These are phyloP conservation scores for Neogobius melanostomus DNA, from an alignment of 2,113 vertebrate species.

Conservation along the genomic window DNA sequence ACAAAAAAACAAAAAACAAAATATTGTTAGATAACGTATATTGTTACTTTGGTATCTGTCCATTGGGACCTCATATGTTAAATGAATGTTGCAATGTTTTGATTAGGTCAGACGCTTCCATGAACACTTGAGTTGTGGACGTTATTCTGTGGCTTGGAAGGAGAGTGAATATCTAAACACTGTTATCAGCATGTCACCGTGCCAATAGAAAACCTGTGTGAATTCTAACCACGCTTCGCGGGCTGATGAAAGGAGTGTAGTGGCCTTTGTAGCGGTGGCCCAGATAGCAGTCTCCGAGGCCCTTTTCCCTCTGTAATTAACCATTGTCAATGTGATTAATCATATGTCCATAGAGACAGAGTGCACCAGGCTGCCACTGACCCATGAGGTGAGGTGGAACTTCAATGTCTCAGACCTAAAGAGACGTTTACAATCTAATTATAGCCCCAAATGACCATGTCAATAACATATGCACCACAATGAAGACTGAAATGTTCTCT, in stretches of 20 bases:
- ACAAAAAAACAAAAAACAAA: no score
- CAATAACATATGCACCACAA: slow-evolving; percentile 1
- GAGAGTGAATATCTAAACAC: slow-evolving; percentile 1
- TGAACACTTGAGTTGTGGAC: slow-evolving; percentile 28
- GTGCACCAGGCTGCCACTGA: slow-evolving; percentile 24
- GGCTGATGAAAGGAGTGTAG: slow-evolving; percentile 48
- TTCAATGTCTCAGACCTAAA: slow-evolving; percentile 24
- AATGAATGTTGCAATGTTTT: slow-evolving; percentile 2
- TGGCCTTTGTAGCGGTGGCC: slow-evolving; percentile 56
- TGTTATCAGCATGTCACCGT: slow-evolving; percentile 26
- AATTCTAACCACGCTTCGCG: slow-evolving; percentile 30
- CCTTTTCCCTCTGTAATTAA: slow-evolving; percentile 65
- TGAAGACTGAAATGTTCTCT: not conserved
- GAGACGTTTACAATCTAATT: slow-evolving; percentile 13
- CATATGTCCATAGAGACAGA: slow-evolving; percentile 47
- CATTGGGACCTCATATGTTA: not conserved
- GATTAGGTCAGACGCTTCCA: slow-evolving; percentile 6
- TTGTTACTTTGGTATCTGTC: no score
- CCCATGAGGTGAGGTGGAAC: slow-evolving; percentile 35
- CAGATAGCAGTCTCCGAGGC: slow-evolving; percentile 61
- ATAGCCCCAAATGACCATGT: not conserved
- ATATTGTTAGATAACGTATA: no score
- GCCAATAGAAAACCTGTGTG: slow-evolving; percentile 9
- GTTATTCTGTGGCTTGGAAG: not conserved
- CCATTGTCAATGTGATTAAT: slow-evolving; percentile 67